Conservation (phyloP, 2,888 invertebrate genomes). For the Conistra vaccinii region DNA sequence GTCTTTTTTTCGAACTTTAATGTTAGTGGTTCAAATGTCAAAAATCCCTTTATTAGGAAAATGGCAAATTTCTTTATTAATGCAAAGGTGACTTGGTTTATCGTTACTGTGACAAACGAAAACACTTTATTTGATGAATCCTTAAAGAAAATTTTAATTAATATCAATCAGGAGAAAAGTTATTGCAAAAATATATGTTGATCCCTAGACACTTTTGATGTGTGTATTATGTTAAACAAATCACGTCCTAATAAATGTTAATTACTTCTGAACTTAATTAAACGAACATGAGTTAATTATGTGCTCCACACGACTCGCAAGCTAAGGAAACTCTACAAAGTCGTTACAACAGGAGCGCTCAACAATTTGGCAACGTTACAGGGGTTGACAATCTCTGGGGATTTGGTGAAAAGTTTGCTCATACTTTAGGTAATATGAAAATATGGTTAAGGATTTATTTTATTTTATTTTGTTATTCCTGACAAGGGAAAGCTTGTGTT, state of each 20-base stretch:
- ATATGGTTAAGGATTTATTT: constrained; percentile 18
- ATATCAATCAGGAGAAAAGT: too few species aligned
- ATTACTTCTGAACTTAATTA: constrained; percentile 44
- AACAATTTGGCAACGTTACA: constrained; percentile 27
- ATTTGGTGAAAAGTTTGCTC: constrained; percentile 42
- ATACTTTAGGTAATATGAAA: constrained; percentile 16
- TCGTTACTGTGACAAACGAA: too few species aligned
- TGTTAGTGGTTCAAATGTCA: too few species aligned
- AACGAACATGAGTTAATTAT: constrained; percentile 8
- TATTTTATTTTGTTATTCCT: constrained; percentile 6
- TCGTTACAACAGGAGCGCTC: constrained; percentile 33
- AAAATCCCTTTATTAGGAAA: too few species aligned
- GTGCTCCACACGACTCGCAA: constrained; percentile 5
- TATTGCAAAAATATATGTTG: too few species aligned
- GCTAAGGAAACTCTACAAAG: constrained; percentile 40
- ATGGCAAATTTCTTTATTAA: too few species aligned
- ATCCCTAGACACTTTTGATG: too few species aligned
- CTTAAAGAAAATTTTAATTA: too few species aligned
- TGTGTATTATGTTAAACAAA: constrained; percentile 8
- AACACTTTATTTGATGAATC: too few species aligned
- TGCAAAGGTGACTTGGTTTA: too few species aligned
- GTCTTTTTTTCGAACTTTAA: too few species aligned
- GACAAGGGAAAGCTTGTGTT: background rate
- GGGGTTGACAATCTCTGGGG: constrained; percentile 29
- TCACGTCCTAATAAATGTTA: constrained; percentile 22